Evolutionary conservation across 2,888 invertebrate genomes (phyloP).

Genomic region (Drosophila antonietae): DNA sequence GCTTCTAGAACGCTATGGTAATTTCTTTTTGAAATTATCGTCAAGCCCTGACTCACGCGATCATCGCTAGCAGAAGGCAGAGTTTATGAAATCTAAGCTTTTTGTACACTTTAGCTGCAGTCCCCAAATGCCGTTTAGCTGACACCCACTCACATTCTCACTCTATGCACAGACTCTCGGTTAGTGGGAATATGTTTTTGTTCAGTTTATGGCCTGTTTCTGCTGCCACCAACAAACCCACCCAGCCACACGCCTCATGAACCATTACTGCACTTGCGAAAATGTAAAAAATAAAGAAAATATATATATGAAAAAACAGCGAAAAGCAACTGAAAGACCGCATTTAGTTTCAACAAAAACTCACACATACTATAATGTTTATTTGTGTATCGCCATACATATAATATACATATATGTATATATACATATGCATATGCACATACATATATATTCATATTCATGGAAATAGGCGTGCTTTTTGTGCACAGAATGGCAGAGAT

Average conservation of each 20-base stretch:
- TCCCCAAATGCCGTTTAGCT: constrained; percentile 69
- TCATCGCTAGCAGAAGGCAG: constrained; percentile 50
- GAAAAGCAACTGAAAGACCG: constrained; percentile 54
- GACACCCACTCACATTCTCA: constrained; percentile 36
- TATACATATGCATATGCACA: constrained; percentile 12
- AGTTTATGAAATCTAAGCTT: constrained; percentile 65
- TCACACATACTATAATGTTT: constrained; percentile 51
- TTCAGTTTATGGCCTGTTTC: constrained; percentile 77
- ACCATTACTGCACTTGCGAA: constrained; percentile 51
- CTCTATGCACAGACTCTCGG: constrained; percentile 10
- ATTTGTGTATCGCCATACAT: constrained; percentile 44
- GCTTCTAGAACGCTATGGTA: background rate
- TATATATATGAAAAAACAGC: constrained; percentile 14
- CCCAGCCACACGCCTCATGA: constrained; percentile 5
- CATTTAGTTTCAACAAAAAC: constrained; percentile 66
- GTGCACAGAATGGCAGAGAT: constrained; percentile 69
- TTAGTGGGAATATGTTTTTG: constrained; percentile 64
- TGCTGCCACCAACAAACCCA: constrained; percentile 67
- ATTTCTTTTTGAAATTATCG: constrained; percentile 12
- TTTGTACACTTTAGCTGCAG: constrained; percentile 65
- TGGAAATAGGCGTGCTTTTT: constrained; percentile 59
- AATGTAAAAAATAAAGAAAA: constrained; percentile 20
- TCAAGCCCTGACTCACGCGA: constrained; percentile 43
- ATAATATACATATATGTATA: constrained; percentile 27
- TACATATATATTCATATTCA: constrained; percentile 42